Evolutionary conservation across 1,140 invertebrate genomes (phyloP).

Genomic region (Papilio polyxenes): DNA sequence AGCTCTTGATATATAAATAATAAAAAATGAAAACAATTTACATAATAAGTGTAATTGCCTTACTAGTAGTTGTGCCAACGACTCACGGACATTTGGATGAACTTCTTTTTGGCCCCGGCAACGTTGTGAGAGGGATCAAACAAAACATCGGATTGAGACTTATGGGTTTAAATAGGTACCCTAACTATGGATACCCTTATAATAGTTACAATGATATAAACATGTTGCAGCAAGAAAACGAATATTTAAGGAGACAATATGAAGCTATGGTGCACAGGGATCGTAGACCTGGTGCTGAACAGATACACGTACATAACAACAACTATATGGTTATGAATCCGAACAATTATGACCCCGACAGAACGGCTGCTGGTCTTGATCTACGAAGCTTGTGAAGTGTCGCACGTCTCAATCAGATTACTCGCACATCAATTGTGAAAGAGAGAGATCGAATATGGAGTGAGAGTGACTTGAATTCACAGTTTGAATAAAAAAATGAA

Average conservation of each 20-base stretch:
- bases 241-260: not conserved
- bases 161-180: not conserved
- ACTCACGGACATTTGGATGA: constrained; percentile 6
- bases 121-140: not conserved
- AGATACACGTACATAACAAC: not conserved
- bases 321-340: not conserved
- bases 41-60: not conserved
- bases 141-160: not conserved
- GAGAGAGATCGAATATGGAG: not conserved
- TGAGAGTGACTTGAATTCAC: too few relatives aligned
- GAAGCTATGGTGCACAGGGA: not conserved
- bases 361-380: not conserved
- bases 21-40: not conserved
- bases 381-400: not conserved
- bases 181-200: not conserved
- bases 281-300: not conserved
- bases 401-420: not conserved
- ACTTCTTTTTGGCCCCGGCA: not conserved
- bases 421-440: not conserved
- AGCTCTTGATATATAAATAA: not conserved
- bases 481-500: too few relatives aligned
- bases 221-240: not conserved
- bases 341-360: not conserved
- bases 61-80: not conserved
- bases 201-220: not conserved